These are phyloP conservation scores for Cyprinodon diabolis DNA, from an alignment of 2,797 vertebrate species.

Conservation along the genomic window DNA sequence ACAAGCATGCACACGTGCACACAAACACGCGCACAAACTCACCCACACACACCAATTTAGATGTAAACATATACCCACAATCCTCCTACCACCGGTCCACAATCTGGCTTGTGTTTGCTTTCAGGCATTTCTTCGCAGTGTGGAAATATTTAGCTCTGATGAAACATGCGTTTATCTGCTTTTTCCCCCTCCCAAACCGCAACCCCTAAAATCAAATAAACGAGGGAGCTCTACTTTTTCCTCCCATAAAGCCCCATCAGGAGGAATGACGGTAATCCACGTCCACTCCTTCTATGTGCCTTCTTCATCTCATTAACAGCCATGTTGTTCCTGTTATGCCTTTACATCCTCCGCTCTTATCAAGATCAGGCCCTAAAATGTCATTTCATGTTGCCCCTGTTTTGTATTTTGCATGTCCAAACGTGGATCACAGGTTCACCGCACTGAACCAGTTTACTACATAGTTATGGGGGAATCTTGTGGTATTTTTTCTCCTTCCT, in stretches of 20 bases:
- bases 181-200: constrained; percentile 63
- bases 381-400: constrained; percentile 68
- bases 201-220: constrained; percentile 82
- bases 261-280: constrained; percentile 79
- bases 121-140: constrained; percentile 72
- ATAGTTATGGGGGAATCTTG: constrained; percentile 55
- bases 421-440: constrained; percentile 63
- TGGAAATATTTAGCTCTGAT: constrained; percentile 82
- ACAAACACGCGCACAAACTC: constrained; percentile 31
- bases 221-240: constrained; percentile 67
- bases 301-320: constrained; percentile 76
- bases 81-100: constrained; percentile 69
- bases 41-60: constrained; percentile 24
- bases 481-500: constrained; percentile 14
- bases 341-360: constrained; percentile 75
- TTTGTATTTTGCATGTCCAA: constrained; percentile 63
- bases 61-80: constrained; percentile 80
- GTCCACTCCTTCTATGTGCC: constrained; percentile 69
- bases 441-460: constrained; percentile 73
- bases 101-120: constrained; percentile 81
- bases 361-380: constrained; percentile 74
- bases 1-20: constrained; percentile 11
- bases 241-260: constrained; percentile 77
- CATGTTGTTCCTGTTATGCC: constrained; percentile 79
- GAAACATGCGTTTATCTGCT: constrained; percentile 80